phyloP scores from a whole-genome alignment of 2,888 invertebrate species.

The Drosophila mulleri region DNA sequence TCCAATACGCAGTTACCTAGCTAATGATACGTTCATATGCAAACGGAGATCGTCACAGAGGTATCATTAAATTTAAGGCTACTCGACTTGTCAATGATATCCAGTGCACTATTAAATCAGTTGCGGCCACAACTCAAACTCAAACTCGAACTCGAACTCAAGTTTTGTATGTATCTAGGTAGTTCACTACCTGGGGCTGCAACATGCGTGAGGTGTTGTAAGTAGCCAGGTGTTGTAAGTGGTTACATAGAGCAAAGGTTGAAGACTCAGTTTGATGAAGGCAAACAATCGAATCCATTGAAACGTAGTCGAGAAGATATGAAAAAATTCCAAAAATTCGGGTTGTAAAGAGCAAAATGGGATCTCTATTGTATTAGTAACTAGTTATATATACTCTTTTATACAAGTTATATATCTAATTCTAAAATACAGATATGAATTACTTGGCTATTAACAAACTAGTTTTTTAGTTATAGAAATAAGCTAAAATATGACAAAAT shows the following conservation, averaged over 20 bases:
- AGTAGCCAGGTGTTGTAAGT: conserved; percentile 10
- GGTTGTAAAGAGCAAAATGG: background rate
- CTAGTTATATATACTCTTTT: too few relatives aligned
- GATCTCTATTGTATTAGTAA: background rate
- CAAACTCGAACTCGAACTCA: conserved; percentile 29
- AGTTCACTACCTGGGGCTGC: background rate
- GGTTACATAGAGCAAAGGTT: conserved; percentile 21
- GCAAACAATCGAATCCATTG: background rate
- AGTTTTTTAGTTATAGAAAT: too few relatives aligned
- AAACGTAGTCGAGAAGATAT: background rate
- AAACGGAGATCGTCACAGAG: conserved; percentile 5
- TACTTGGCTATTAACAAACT: too few relatives aligned
- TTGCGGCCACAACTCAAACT: conserved; percentile 27
- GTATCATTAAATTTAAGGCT: conserved; percentile 64
- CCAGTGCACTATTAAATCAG: conserved; percentile 68
- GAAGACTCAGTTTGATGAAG: background rate
- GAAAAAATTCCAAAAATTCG: too few relatives aligned
- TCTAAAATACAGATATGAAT: background rate
- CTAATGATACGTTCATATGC: conserved; percentile 25
- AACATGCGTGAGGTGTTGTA: conserved; percentile 1
- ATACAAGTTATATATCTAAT: background rate
- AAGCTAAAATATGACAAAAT: too few relatives aligned
- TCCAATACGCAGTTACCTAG: conserved; percentile 9
- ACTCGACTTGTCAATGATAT: conserved; percentile 79
- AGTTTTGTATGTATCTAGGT: conserved; percentile 1